phyloP scores from a whole-genome alignment of 2,797 vertebrate species.

The Anolis apletophallus region DNA sequence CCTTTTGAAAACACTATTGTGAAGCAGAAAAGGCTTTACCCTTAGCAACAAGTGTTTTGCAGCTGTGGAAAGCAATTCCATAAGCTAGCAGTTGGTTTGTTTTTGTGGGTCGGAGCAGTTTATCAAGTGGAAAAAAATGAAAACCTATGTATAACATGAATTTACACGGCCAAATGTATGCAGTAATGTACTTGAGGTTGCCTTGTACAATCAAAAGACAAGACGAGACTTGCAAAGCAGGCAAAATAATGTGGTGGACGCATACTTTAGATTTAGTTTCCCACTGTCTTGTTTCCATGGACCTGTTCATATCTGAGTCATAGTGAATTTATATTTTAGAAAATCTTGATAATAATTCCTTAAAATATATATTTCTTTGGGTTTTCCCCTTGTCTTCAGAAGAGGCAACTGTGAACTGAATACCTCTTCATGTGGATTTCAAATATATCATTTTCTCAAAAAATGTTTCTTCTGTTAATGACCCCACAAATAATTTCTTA shows the following conservation, averaged over 20 bases:
- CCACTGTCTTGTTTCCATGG: not conserved
- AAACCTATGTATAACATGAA: rapidly evolving
- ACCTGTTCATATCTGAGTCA: not conserved
- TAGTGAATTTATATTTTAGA: not conserved
- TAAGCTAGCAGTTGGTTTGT: slow-evolving; percentile 43
- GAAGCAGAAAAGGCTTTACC: slow-evolving; percentile 59
- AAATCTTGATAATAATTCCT: not conserved
- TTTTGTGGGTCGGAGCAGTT: slow-evolving; percentile 15
- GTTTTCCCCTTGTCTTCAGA: not conserved
- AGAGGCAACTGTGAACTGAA: not conserved
- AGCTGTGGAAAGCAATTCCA: slow-evolving; percentile 55
- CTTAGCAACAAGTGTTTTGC: slow-evolving; percentile 68
- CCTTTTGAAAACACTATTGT: slow-evolving; percentile 65
- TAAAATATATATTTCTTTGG: no score
- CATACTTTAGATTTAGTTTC: not conserved
- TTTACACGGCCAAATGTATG: not conserved
- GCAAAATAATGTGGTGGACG: rapidly evolving
- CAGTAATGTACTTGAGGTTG: not conserved
- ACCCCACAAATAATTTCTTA: not conserved
- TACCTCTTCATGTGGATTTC: slow-evolving; percentile 1
- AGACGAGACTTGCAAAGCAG: not conserved
- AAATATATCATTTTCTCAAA: slow-evolving; percentile 2
- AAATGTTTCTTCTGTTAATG: not conserved
- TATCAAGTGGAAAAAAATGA: slow-evolving; percentile 17
- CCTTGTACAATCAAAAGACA: slow-evolving; percentile 1